A percentile compares a stretch with the other conserved stretches of the same genome.
Evolutionary conservation across 2,888 invertebrate species (phyloP).

Genomic region (Eristalinus aeneus): DNA sequence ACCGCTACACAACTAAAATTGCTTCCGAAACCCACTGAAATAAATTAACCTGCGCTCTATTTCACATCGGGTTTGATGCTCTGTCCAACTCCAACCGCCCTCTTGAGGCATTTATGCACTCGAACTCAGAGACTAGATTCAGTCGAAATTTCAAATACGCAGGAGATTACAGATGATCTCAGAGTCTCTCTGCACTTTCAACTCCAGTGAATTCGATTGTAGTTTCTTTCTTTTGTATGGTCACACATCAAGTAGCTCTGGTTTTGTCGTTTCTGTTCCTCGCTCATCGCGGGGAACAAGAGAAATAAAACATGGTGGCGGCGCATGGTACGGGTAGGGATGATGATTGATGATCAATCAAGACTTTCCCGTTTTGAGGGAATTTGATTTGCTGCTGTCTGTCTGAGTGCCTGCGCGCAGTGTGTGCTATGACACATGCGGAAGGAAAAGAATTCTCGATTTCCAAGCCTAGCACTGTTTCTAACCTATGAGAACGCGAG

Average conservation of each 20-base stretch:
- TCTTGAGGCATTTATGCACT: conserved; percentile 12
- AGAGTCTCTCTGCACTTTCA: conserved; percentile 8
- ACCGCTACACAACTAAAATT: conserved; percentile 9
- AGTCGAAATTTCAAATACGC: conserved; percentile 13
- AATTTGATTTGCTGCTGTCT: conserved; percentile 70
- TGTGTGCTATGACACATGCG: conserved; percentile 30
- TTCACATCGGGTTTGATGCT: conserved; percentile 53
- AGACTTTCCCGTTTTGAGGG: conserved; percentile 69
- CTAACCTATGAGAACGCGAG: conserved; percentile 66
- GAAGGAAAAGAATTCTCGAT: conserved; percentile 58
- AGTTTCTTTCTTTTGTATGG: conserved; percentile 50
- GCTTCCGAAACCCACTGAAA: conserved; percentile 50
- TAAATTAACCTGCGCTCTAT: conserved; percentile 64
- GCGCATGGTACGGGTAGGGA: conserved; percentile 49
- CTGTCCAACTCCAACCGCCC: conserved; percentile 31
- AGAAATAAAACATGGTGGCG: conserved; percentile 5
- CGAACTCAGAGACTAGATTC: too few species aligned
- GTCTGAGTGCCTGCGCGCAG: conserved; percentile 36
- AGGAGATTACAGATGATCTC: conserved; percentile 52
- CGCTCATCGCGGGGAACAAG: neutral
- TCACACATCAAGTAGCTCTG: conserved; percentile 65
- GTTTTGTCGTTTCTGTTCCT: conserved; percentile 43
- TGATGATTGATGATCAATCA: conserved; percentile 70
- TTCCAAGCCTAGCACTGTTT: conserved; percentile 55
- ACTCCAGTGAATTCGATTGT: conserved; percentile 26